Percentiles rank a stretch among this genome's conserved stretches.
Conservation (phyloP, 2,113 vertebrate species). For the Lagopus muta region DNA sequence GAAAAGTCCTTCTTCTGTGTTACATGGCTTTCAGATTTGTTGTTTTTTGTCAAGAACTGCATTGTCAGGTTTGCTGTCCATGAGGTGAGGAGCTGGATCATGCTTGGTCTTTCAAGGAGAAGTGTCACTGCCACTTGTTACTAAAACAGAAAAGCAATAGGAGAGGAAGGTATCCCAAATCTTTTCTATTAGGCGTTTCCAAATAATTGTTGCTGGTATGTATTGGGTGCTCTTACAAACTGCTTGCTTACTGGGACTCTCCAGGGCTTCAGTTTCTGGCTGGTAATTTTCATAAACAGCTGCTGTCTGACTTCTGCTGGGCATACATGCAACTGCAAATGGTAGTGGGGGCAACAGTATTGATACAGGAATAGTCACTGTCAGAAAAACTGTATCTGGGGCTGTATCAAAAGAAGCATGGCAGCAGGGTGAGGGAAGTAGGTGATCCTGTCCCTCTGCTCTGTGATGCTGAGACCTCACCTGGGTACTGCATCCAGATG, state of each 20-base stretch:
- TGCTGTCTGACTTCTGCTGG: background rate
- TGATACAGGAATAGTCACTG: background rate
- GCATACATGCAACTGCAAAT: background rate
- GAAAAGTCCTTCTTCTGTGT: background rate
- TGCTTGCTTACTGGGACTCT: background rate
- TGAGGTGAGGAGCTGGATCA: accelerated
- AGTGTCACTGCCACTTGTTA: background rate
- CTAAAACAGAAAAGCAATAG: background rate
- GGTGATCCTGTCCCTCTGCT: too few species aligned
- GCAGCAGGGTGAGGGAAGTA: too few species aligned
- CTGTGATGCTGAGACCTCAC: too few species aligned
- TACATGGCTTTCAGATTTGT: background rate
- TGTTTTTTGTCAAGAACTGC: background rate
- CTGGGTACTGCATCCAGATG: too few species aligned
- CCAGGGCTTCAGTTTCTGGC: background rate
- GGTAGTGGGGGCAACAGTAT: background rate
- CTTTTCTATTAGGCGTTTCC: background rate
- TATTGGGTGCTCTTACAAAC: background rate
- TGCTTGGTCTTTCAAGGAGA: background rate
- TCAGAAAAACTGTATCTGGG: too few species aligned
- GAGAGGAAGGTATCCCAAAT: background rate
- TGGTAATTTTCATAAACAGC: background rate
- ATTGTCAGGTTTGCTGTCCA: background rate
- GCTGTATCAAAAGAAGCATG: too few species aligned
- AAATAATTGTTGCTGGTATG: background rate